phyloP scores from a whole-genome alignment of 2,113 vertebrate genomes.

The Brachypteracias leptosomus region DNA sequence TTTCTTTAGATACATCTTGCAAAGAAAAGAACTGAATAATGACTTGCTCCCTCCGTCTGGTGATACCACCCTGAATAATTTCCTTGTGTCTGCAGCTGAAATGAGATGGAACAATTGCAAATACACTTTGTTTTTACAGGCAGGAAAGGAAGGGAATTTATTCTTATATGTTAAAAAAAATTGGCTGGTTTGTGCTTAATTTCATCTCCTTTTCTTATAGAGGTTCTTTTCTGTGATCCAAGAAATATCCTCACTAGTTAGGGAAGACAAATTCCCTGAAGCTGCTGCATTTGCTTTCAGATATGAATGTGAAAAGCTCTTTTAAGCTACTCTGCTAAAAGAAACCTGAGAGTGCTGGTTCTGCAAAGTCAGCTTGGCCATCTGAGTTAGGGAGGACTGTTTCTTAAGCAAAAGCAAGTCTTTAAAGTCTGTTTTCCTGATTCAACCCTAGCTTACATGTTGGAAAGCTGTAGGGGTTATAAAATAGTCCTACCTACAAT shows the following conservation, averaged over 20 bases:
- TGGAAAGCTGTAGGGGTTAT: not conserved
- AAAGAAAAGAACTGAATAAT: not conserved
- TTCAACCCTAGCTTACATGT: not conserved
- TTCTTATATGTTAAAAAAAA: not conserved
- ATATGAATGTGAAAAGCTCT: not conserved
- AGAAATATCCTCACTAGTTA: not conserved
- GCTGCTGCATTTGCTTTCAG: not conserved
- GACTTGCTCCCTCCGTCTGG: not conserved
- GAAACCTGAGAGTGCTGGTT: not conserved
- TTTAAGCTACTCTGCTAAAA: not conserved
- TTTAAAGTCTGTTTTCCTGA: not conserved
- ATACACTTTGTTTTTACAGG: not conserved
- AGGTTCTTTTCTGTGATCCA: not conserved
- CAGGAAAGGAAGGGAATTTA: not conserved
- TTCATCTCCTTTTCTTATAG: not conserved
- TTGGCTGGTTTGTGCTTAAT: not conserved
- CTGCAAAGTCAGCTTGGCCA: not conserved
- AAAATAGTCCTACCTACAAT: not conserved
- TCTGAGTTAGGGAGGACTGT: not conserved
- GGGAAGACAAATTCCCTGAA: not conserved
- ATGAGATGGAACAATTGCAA: not conserved
- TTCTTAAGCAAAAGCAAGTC: not conserved
- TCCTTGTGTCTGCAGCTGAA: not conserved
- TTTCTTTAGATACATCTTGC: not conserved
- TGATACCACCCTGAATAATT: not conserved